These are phyloP conservation scores for Parascotia fuliginaria DNA, from an alignment of 2,888 invertebrate species.

Conservation along the genomic window DNA sequence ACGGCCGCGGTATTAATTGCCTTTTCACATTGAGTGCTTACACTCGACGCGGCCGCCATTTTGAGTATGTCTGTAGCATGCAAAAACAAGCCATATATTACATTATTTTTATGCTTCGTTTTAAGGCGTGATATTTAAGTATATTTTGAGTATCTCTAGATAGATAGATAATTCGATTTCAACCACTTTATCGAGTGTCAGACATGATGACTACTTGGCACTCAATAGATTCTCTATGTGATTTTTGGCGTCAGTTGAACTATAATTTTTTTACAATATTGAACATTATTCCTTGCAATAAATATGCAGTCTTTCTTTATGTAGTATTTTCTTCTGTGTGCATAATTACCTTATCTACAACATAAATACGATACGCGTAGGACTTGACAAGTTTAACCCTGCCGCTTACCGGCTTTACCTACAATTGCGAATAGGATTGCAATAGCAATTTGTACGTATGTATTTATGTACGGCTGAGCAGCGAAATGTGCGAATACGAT, in stretches of 20 bases:
- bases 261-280: neutral
- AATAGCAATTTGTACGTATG: conserved; percentile 11
- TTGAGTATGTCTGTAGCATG: conserved; percentile 38
- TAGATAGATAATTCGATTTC: no score
- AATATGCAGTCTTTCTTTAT: neutral
- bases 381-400: conserved; percentile 13
- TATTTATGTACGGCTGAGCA: conserved; percentile 6
- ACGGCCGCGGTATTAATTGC: conserved; percentile 41
- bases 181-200: conserved; percentile 10
- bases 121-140: neutral
- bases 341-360: conserved; percentile 6
- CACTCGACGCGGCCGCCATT: conserved; percentile 34
- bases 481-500: neutral
- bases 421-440: conserved; percentile 13
- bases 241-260: neutral
- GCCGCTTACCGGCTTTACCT: conserved; percentile 6
- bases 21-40: conserved; percentile 40
- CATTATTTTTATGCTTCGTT: conserved; percentile 13
- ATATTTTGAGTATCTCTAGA: neutral
- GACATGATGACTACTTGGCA: conserved; percentile 3
- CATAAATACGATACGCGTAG: conserved; percentile 5
- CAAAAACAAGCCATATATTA: conserved; percentile 34
- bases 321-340: neutral
- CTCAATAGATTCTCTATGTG: conserved; percentile 1
- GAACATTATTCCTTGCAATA: neutral